Evolutionary conservation across 2,797 vertebrate genomes (phyloP), one percentile per base, ranked within the genome.

Genomic region (Silurus lanzhouensis): DNA sequence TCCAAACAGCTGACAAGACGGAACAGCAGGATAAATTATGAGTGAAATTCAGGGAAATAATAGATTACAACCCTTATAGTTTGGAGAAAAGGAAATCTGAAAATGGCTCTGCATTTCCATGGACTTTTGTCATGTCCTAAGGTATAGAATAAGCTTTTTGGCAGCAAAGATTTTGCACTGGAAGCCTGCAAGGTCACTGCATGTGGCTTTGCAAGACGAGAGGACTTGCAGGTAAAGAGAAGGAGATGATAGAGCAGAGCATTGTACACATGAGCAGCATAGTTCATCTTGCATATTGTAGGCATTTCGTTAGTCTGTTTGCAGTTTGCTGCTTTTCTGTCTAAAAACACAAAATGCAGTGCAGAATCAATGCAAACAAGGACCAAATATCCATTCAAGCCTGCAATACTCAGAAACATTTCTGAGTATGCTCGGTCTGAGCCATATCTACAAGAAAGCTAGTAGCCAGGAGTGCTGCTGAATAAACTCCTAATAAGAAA

Each of bases 81-180:
- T 38, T 38, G 31, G 31, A 38, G 31, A 38, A 38, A 92, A 92
- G 91, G 88, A 90, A 92, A 92, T 91, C 90, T 91, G 82, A 79
- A 88, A 44, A 74, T 92, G 85, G 86, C 88, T 88, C 88, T 92
- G 31, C 10, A 14, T 88, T 89, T 83, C 83, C 0, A 20, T 38
- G 90, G 89, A 91, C 93, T 92, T 93, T 91, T 92, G 91, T 87
- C 64, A 91, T 92, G 92, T 85, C 82, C 44, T 25, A 67, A 90
- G 88, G 89, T 86, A 90, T 92, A 89, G 93, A 92, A 94, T 93
- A 91, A 86, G 84, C 91, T 94, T 94, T 93, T 92, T 52, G 48
- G 88, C 91, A 92, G 92, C 91, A 92, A 95, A 89, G 89, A 89
- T 94, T 95, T 94, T 92, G 93, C 93, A 93, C 93, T 94, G 93